Evolutionary conservation across 1,140 invertebrate genomes (phyloP).

Genomic region (Habropoda laboriosa): DNA sequence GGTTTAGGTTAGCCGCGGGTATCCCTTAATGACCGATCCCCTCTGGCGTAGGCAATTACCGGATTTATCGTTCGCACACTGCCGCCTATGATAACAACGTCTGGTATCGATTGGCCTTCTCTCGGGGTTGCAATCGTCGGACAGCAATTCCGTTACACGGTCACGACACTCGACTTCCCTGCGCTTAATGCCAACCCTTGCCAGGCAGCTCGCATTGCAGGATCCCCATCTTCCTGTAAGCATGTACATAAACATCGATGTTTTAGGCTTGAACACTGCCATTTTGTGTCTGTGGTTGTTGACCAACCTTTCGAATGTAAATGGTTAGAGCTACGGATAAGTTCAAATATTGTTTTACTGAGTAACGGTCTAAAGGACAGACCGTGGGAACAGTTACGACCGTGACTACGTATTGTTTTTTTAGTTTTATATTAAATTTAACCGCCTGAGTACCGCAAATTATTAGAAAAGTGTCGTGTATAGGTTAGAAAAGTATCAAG

Average conservation of each 20-base stretch:
- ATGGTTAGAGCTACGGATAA: not conserved
- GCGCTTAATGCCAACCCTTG: slow-evolving; percentile 68
- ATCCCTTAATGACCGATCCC: not conserved
- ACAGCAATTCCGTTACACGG: slow-evolving; percentile 65
- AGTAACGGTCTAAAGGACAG: not conserved
- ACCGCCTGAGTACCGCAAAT: no score
- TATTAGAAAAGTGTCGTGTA: no score
- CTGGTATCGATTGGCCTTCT: slow-evolving; percentile 69
- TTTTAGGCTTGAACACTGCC: not conserved
- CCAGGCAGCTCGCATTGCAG: slow-evolving; percentile 72
- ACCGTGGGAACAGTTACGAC: not conserved
- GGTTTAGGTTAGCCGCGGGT: not conserved
- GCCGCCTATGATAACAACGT: slow-evolving; percentile 72
- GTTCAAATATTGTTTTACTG: not conserved
- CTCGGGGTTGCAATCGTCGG: slow-evolving; percentile 70
- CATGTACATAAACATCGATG: not conserved
- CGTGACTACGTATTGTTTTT: no score
- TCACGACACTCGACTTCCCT: slow-evolving; percentile 71
- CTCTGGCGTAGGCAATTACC: slow-evolving; percentile 58
- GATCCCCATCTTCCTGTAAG: slow-evolving; percentile 71
- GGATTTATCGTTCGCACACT: slow-evolving; percentile 70
- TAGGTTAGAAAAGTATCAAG: no score
- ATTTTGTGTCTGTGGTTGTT: not conserved
- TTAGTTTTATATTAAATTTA: no score
- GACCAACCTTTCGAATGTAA: not conserved